Percentiles rank a stretch among this genome's conserved stretches.
phyloP scores from a whole-genome alignment of 2,797 vertebrate species.

The Petrocephalus schoutedeni region DNA sequence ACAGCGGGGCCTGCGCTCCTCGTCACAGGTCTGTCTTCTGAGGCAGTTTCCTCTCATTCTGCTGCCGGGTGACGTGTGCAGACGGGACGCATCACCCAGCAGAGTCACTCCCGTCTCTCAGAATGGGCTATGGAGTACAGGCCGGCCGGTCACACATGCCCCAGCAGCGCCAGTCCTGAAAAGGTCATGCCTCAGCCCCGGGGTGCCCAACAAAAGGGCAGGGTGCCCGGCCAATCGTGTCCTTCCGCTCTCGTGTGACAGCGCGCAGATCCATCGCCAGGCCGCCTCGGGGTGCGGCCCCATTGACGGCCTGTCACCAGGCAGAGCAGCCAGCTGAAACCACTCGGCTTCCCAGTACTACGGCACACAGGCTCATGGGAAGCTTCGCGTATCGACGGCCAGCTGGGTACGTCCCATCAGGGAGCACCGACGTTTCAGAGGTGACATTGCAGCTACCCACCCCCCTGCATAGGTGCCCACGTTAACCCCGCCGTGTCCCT shows the following conservation, averaged over 20 bases:
- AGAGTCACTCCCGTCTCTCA: conserved; percentile 54
- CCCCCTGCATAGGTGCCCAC: conserved; percentile 74
- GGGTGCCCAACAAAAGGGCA: conserved; percentile 62
- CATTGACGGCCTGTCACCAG: neutral
- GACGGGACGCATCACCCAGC: conserved; percentile 26
- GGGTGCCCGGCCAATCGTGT: neutral
- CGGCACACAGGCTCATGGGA: neutral
- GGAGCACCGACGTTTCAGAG: neutral
- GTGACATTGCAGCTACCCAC: neutral
- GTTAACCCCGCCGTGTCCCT: conserved; percentile 93
- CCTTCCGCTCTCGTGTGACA: neutral
- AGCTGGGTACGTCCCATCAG: neutral
- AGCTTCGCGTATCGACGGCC: neutral
- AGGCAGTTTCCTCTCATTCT: neutral
- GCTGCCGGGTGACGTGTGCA: conserved; percentile 54
- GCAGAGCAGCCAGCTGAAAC: neutral
- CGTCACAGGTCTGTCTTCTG: neutral
- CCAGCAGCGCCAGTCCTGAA: conserved; percentile 41
- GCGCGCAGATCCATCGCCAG: neutral
- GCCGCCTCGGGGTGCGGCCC: neutral
- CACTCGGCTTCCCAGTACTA: neutral
- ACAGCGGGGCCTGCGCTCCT: neutral
- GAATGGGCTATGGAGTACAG: conserved; percentile 56
- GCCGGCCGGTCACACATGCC: conserved; percentile 38
- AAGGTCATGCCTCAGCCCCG: conserved; percentile 54